Conservation (phyloP, 1,140 invertebrate species). For the Alviniconcha marisindica region DNA sequence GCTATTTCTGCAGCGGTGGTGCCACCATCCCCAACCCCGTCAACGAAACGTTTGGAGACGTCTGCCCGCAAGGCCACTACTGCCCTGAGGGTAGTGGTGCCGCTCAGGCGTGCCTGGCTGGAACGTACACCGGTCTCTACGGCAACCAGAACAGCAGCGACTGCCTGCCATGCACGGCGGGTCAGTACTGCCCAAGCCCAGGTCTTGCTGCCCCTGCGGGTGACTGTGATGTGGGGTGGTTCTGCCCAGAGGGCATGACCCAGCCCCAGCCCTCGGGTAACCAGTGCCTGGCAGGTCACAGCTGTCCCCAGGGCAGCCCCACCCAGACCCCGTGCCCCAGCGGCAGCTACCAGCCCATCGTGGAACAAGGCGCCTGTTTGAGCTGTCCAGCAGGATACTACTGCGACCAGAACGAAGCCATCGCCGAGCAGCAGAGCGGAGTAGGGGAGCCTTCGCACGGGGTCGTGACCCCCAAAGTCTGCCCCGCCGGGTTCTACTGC, state of each 20-base stretch:
- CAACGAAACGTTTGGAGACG: conserved; percentile 69
- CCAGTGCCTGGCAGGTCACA: conserved; percentile 69
- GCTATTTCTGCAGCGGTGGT: conserved; percentile 68
- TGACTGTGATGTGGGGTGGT: conserved; percentile 70
- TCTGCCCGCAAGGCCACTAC: conserved; percentile 73
- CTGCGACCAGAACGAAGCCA: conserved; percentile 73
- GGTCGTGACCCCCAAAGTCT: conserved; percentile 71
- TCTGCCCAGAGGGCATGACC: conserved; percentile 70
- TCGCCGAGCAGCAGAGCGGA: conserved; percentile 71
- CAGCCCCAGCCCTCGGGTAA: conserved; percentile 70
- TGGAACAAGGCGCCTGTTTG: conserved; percentile 63
- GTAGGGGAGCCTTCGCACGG: conserved; percentile 67
- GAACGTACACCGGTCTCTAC: conserved; percentile 63
- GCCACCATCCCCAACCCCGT: conserved; percentile 67
- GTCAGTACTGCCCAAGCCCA: conserved; percentile 69
- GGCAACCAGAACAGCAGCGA: conserved; percentile 66
- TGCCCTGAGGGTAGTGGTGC: conserved; percentile 65
- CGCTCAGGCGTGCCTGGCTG: conserved; percentile 62
- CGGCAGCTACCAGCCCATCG: conserved; percentile 68
- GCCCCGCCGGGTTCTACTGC: conserved; percentile 72
- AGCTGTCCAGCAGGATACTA: conserved; percentile 69
- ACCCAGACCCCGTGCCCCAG: conserved; percentile 68
- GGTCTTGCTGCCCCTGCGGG: conserved; percentile 66
- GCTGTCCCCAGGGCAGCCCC: conserved; percentile 68
- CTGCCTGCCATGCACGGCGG: conserved; percentile 72